These are phyloP conservation scores for Leptothorax acervorum DNA, from an alignment of 2,888 invertebrate genomes.

Conservation along the genomic window DNA sequence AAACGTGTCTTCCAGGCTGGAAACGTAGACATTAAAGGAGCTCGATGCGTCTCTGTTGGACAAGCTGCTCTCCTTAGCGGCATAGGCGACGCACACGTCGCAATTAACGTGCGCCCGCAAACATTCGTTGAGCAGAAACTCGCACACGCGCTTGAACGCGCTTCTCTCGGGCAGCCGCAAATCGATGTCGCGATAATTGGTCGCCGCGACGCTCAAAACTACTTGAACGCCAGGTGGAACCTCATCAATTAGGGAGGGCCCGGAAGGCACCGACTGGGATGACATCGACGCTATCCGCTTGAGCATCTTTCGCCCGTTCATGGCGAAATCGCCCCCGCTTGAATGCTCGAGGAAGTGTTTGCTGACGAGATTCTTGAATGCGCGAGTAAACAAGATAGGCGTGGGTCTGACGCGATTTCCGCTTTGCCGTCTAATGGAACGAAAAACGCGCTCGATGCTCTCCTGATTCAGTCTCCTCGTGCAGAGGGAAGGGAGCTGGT, in stretches of 20 bases:
- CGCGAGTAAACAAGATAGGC: constrained; percentile 43
- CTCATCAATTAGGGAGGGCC: neutral
- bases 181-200: constrained; percentile 48
- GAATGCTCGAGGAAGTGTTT: constrained; percentile 45
- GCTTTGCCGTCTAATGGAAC: constrained; percentile 44
- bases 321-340: neutral
- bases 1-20: constrained; percentile 23
- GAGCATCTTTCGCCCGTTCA: constrained; percentile 16
- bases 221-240: neutral
- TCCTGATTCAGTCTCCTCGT: constrained; percentile 29
- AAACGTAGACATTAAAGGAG: constrained; percentile 18
- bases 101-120: constrained; percentile 24
- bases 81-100: constrained; percentile 13
- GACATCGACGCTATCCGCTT: constrained; percentile 13
- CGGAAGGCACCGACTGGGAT: neutral
- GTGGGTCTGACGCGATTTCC: constrained; percentile 41
- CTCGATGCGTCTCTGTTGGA: neutral
- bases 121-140: constrained; percentile 43
- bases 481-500: constrained; percentile 5
- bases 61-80: neutral
- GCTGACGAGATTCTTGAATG: constrained; percentile 47
- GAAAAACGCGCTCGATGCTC: constrained; percentile 37
- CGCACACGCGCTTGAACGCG: constrained; percentile 41
- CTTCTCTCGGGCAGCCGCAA: constrained; percentile 30
- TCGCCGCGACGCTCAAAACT: neutral